Evolutionary conservation across 2,113 vertebrate species (phyloP), one percentile per base, ranked within the genome.

Genomic region (Trichechus manatus): DNA sequence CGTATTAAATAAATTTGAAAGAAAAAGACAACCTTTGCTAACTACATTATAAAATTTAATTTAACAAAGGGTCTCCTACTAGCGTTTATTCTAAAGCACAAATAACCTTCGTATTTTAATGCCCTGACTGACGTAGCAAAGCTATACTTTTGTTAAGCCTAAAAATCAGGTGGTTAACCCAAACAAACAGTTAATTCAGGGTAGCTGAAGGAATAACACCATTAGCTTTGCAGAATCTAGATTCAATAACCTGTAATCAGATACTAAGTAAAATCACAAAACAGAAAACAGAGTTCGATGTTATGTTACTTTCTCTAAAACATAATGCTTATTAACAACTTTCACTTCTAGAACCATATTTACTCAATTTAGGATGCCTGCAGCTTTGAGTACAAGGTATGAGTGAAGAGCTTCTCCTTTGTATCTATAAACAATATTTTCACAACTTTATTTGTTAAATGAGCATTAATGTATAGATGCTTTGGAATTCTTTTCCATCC

Each of bases 201-300:
- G 39, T n/a, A 42, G 68, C 50, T 88, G 61, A 31, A 74, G 56
- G 95, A 75, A 1, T 66, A 72, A 11, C 20, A 29, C 19, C 6
- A 96, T 84, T 92, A 90, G 92, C 85, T 74, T 47, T 64, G 79
- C 2, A 70, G 9, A 44, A 47, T 70, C 39, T 63, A n/a, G 39
- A 70, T 59, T 91, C 89, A 74, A 77, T 85, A 94, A 89, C 50
- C 90, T 93, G n/a, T 94, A 93, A 97, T 90, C 92, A 96, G 87
- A 33, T 94, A 78, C 68, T 75, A 77, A 82, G 89, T 47, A 93
- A 95, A 81, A 88, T 53, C 47, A 84, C 4, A 39, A 64, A 90
- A 39, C 53, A 81, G 50, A 95, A 92, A 96, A 88, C 36, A 95
- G 74, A 79, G 47, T 23, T 88, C n/a, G 1, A 33, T 19, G 10